A percentile compares a stretch with the other conserved stretches of the same genome.
phyloP scores from a whole-genome alignment of 2,888 invertebrate species.

The Brachyptera risi region DNA sequence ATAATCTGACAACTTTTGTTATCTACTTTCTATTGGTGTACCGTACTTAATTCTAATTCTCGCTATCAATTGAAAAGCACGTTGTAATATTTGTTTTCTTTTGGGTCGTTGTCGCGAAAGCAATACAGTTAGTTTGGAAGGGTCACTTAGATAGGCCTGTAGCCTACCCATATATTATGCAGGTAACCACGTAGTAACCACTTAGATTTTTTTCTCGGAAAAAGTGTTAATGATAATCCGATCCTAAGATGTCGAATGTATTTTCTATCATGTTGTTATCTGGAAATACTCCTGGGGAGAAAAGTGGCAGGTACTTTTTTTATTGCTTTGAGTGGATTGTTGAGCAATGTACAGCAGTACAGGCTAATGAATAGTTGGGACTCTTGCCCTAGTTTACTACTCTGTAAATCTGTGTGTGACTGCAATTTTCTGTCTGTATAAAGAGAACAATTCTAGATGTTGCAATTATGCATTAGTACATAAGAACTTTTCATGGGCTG shows the following conservation, averaged over 20 bases:
- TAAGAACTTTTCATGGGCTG: constrained; percentile 38
- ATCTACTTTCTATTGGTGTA: constrained; percentile 35
- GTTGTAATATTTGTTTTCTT: constrained; percentile 16
- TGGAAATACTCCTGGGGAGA: constrained; percentile 33
- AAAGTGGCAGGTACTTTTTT: constrained; percentile 24
- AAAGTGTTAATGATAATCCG: too few species aligned
- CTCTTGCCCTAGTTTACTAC: constrained; percentile 33
- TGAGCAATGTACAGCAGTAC: too few species aligned
- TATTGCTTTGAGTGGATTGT: constrained; percentile 33
- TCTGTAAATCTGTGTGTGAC: constrained; percentile 37
- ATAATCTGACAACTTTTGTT: constrained; percentile 30
- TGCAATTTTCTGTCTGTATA: constrained; percentile 35
- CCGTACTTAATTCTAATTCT: constrained; percentile 25
- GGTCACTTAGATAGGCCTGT: constrained; percentile 21
- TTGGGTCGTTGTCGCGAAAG: constrained; percentile 24
- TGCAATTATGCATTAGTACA: constrained; percentile 41
- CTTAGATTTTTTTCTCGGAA: constrained; percentile 33
- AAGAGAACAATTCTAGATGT: constrained; percentile 37
- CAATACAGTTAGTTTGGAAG: constrained; percentile 29
- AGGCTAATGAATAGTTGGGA: constrained; percentile 1
- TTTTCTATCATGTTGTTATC: constrained; percentile 32
- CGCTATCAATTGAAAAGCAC: constrained; percentile 4
- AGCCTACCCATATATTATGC: too few species aligned
- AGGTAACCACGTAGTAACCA: constrained; percentile 27
- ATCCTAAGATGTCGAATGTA: constrained; percentile 35